phyloP scores from a whole-genome alignment of 1,140 invertebrate species.

The Drosophila kohkoa region DNA sequence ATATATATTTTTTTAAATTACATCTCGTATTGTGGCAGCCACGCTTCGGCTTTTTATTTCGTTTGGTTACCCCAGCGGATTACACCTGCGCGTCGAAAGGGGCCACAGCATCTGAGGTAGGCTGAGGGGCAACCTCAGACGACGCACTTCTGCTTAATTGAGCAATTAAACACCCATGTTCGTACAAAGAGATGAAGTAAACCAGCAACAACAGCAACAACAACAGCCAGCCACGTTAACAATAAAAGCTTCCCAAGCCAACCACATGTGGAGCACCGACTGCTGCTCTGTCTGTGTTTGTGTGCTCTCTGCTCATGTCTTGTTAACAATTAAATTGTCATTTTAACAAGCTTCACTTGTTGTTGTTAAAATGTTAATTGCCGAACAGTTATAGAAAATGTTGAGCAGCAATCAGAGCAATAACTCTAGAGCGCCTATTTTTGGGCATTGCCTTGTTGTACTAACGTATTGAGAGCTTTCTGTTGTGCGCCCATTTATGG shows the following conservation, averaged over 20 bases:
- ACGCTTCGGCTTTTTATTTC: conserved; percentile 36
- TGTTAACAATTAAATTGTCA: conserved; percentile 84
- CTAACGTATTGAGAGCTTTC: conserved; percentile 23
- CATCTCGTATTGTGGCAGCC: conserved; percentile 35
- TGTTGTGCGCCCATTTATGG: conserved; percentile 65
- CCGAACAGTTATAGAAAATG: conserved; percentile 83
- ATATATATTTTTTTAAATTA: conserved; percentile 25
- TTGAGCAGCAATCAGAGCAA: conserved; percentile 67
- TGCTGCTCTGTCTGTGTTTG: conserved; percentile 30
- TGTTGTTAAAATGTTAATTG: conserved; percentile 82
- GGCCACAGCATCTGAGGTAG: conserved; percentile 39
- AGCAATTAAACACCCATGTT: conserved; percentile 83
- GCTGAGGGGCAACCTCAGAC: conserved; percentile 53
- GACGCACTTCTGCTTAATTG: conserved; percentile 81
- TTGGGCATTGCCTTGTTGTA: conserved; percentile 71
- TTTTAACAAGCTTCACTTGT: conserved; percentile 84
- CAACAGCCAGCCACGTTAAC: conserved; percentile 49
- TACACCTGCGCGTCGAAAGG: conserved; percentile 60
- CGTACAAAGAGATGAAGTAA: conserved; percentile 47
- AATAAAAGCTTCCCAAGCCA: conserved; percentile 72
- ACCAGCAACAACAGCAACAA: conserved; percentile 21
- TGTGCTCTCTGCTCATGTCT: conserved; percentile 63
- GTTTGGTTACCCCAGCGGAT: conserved; percentile 47
- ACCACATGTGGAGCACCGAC: conserved; percentile 75
- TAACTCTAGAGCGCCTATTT: conserved; percentile 63